phyloP scores from a whole-genome alignment of 1,140 invertebrate genomes.

The Scaptomyza hsui region DNA sequence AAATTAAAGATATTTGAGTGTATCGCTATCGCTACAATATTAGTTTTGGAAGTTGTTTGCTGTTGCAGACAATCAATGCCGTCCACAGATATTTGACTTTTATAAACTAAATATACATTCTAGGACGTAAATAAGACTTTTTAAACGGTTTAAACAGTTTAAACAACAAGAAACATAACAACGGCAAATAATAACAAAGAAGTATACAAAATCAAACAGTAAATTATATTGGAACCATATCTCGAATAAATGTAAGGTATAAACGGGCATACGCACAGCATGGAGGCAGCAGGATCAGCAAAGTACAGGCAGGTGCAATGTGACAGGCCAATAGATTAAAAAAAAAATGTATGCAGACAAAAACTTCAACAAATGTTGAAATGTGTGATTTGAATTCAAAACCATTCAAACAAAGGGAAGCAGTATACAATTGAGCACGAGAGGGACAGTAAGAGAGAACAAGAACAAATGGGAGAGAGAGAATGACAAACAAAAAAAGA shows the following conservation, averaged over 20 bases:
- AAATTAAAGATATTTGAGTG: conserved; percentile 56
- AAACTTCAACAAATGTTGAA: conserved; percentile 33
- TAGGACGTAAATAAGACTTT: no score
- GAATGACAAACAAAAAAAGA: neutral
- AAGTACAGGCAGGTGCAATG: conserved; percentile 50
- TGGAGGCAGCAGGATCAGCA: conserved; percentile 5
- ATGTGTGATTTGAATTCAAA: conserved; percentile 9
- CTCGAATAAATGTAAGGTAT: neutral
- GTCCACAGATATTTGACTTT: conserved; percentile 46
- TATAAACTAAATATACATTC: conserved; percentile 51
- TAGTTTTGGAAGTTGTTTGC: conserved; percentile 4
- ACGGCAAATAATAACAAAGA: neutral
- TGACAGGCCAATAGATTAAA: conserved; percentile 27
- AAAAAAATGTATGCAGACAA: conserved; percentile 52
- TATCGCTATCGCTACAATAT: conserved; percentile 27
- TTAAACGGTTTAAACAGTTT: conserved; percentile 47
- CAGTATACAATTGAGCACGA: neutral
- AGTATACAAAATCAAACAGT: conserved; percentile 20
- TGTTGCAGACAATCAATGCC: neutral
- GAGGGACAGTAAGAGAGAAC: no score
- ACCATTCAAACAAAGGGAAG: conserved; percentile 5
- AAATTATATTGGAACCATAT: conserved; percentile 41
- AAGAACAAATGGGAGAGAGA: neutral
- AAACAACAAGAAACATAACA: conserved; percentile 26
- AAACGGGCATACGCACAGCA: conserved; percentile 40